Evolutionary conservation across 2,113 vertebrate species (phyloP).

Genomic region (Atherinomorus stipes): DNA sequence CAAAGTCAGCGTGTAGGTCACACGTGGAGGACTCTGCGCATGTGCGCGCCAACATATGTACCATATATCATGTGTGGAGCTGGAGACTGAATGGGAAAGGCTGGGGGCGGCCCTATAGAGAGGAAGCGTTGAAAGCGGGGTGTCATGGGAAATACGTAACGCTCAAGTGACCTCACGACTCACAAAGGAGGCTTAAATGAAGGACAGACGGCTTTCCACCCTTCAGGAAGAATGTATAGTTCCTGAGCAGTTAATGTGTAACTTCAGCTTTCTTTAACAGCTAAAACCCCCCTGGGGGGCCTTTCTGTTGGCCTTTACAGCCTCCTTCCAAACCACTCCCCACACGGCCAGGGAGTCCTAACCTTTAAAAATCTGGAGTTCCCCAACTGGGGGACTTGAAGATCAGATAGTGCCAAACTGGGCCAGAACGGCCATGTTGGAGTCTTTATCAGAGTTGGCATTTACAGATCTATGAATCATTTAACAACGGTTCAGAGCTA

Average conservation of each 20-base stretch:
- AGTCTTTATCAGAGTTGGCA: too few species aligned
- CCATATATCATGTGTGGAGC: not conserved
- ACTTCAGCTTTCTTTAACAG: not conserved
- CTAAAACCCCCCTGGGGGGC: not conserved
- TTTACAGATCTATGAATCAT: too few species aligned
- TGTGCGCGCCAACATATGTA: not conserved
- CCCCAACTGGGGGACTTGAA: too few species aligned
- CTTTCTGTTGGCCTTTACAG: not conserved
- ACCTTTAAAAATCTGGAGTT: too few species aligned
- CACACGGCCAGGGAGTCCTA: too few species aligned
- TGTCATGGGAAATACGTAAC: not conserved
- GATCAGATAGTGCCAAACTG: too few species aligned
- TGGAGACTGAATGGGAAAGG: not conserved
- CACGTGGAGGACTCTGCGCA: not conserved
- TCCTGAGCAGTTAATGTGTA: not conserved
- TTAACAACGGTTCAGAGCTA: too few species aligned
- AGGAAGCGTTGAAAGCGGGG: not conserved
- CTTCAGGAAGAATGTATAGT: not conserved
- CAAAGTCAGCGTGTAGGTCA: slow-evolving; percentile 62
- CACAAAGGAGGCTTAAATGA: not conserved
- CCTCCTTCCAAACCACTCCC: not conserved
- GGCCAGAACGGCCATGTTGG: too few species aligned
- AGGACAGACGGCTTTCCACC: not conserved
- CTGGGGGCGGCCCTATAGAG: not conserved
- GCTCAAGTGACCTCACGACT: not conserved